Percentiles rank a stretch among this genome's conserved stretches.
phyloP scores from a whole-genome alignment of 2,888 invertebrate species.

The Punctoribates punctum region DNA sequence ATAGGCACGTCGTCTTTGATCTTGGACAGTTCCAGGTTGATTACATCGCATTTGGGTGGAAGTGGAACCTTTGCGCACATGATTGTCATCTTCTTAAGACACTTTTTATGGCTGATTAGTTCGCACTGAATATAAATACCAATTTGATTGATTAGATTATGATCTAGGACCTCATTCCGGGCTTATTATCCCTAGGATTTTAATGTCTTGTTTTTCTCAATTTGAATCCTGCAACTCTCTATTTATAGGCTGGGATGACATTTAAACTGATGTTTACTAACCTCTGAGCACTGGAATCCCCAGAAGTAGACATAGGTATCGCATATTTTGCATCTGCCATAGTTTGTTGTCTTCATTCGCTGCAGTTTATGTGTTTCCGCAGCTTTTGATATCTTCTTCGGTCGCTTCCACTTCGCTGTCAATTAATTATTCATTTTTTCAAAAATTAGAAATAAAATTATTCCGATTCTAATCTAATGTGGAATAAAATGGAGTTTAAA shows the following conservation, averaged over 20 bases:
- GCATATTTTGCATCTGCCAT: slow-evolving; percentile 44
- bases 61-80: slow-evolving; percentile 40
- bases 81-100: slow-evolving; percentile 43
- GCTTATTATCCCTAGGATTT: too few species aligned
- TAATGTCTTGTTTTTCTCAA: too few species aligned
- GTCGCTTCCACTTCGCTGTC: slow-evolving; percentile 30
- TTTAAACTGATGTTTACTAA: not conserved
- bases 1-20: slow-evolving; percentile 39
- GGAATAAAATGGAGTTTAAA: too few species aligned
- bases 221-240: not conserved
- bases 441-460: too few species aligned
- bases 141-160: not conserved
- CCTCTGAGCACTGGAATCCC: slow-evolving; percentile 43
- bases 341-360: slow-evolving; percentile 43
- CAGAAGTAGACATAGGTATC: slow-evolving; percentile 45
- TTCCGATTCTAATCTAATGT: too few species aligned
- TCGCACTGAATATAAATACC: slow-evolving; percentile 39
- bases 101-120: slow-evolving; percentile 43
- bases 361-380: slow-evolving; percentile 42
- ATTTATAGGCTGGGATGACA: not conserved
- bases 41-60: slow-evolving; percentile 19
- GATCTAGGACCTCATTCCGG: too few species aligned
- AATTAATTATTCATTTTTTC: not conserved
- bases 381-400: slow-evolving; percentile 40
- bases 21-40: slow-evolving; percentile 36